Base-by-base conservation (phyloP, 2,113 vertebrate species). In the Poeciliopsis retropinna region DNA sequence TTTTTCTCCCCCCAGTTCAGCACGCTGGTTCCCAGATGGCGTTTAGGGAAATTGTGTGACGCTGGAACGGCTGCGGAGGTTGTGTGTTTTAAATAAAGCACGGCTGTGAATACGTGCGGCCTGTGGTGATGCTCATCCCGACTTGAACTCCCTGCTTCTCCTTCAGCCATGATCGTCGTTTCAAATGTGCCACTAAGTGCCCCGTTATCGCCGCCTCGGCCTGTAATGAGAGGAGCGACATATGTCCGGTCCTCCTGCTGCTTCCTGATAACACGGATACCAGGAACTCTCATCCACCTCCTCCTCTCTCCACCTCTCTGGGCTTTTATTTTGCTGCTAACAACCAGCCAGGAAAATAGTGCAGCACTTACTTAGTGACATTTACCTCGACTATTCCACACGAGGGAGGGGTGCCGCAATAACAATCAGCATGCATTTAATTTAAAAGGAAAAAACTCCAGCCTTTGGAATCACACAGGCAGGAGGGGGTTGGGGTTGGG, bases 391-490 rank as follows among this genome's bases (percentile, higher is more conserved):
- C 79, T 76, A 68, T 76, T 89, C 84, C 72, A 60, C 67, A 67
- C 51, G 25, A 31, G 70, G 65, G 65, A 54, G 64, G 82, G 78
- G 47, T 54, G 83, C 60, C 1, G 72, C 77, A 85, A 89, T 85
- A 88, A 92, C 88, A 92, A 91, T 91, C 86, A 89, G 85, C 82
- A 84, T 85, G 86, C 86, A 89, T 89, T 89, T 89, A 70, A 89
- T 93, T 89, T 87, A 78, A 81, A 87, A 87, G 74, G 73, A 84
- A 76, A 67, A 77, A 79, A 78, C 66, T 76, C 85, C 8, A 17
- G 34, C n/a, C 73, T 83, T 86, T 73, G 77, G 76, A 84, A 69
- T 84, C 71, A 70, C 67, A 44, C 70, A 79, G 75, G 62, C 74
- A 78, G 62, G 41, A 25, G 25, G 25, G 25, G 25, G 22, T 8